Base-by-base conservation (phyloP, 2,113 vertebrate genomes). In the Glaucomys volans region DNA sequence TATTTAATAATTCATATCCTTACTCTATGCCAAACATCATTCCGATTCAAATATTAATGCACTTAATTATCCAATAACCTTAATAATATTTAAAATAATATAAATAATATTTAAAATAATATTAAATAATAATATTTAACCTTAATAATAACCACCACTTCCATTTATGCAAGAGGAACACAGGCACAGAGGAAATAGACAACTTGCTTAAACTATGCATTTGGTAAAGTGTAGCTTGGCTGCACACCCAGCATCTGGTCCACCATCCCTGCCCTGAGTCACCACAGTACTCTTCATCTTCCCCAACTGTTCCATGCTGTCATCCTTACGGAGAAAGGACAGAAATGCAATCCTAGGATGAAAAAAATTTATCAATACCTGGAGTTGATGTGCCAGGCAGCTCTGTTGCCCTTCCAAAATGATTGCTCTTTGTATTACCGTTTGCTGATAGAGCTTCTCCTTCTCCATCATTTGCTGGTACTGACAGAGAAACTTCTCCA, bases 321-420 rank as follows among this genome's bases (percentile, higher is more conserved):
- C 52, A 52, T 18, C 12, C 6, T 64, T 32, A 74, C 20, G 86
- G 71, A 44, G 14, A 57, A 13, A 1, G 20, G 54, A 57, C 6
- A 57, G 20, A 57, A 57, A 30, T 2, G 30, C 59, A 90, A 64
- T 22, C 26, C 30, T 11, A 9, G 92, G n/a, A 17, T 32, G n/a
- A 50, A 75, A 89, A 54, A 9, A 40, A 40, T 5, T 35, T 35
- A 32, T 26, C 13, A 75, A 30, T 94, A 98, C 97, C 97, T 80
- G n/a, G 3, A n/a, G n/a, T n/a, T n/a, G n/a, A n/a, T n/a, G n/a
- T n/a, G n/a, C n/a, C n/a, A n/a, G n/a, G n/a, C n/a, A n/a, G n/a
- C n/a, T n/a, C n/a, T n/a, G n/a, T n/a, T n/a, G n/a, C n/a, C n/a
- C n/a, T n/a, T n/a, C n/a, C n/a, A n/a, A n/a, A n/a, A n/a, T n/a